Base-by-base conservation (phyloP, 2,888 invertebrate species). In the Anoplius nigerrimus region DNA sequence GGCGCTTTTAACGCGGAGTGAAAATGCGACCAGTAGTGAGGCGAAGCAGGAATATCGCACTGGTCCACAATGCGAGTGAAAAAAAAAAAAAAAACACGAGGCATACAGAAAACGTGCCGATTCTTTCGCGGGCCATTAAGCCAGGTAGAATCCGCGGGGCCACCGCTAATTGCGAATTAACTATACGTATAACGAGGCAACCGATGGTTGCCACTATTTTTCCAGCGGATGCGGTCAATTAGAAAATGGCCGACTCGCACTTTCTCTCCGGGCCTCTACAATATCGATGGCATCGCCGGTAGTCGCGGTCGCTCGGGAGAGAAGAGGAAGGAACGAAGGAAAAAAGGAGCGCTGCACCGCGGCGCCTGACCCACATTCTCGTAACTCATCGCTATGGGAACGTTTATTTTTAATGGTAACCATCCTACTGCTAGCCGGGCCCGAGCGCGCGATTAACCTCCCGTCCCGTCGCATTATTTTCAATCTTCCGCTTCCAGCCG, bases 201-300 rank as follows among this genome's bases (percentile, higher is more conserved):
- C 51, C 74, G 62, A 66, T 57, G 69, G 72, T 84, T 84, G 48
- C 48, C 6, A 8, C 18, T 48, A 34, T 34, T 34, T 34, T 34
- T 81, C 80, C 78, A 79, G 74, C 82, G 84, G 83, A 86, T 82
- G 83, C 83, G 81, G 83, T 84, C 82, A 83, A 86, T 86, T 84
- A 86, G 86, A 87, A 86, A 87, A 87, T 85, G 73, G 70, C 66
- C 72, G 75, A 18, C 69, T 79, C 73, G 83, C 83, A 86, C 86
- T 87, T 87, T 86, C 86, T 84, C 84, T 45, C 75, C n/a, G 52
- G 51, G 45, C 56, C 60, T 52, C 63, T 20, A 22, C 11, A 16
- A 21, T 58, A 56, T 21, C 62, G 51, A 51, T 58, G n/a, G 20
- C 21, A 20, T 56, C 57, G 22, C 51, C 51, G 34, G 34, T 11